Base-by-base conservation (phyloP, 64 coral and sea anemone species). In the Exaiptasia diaphana region DNA sequence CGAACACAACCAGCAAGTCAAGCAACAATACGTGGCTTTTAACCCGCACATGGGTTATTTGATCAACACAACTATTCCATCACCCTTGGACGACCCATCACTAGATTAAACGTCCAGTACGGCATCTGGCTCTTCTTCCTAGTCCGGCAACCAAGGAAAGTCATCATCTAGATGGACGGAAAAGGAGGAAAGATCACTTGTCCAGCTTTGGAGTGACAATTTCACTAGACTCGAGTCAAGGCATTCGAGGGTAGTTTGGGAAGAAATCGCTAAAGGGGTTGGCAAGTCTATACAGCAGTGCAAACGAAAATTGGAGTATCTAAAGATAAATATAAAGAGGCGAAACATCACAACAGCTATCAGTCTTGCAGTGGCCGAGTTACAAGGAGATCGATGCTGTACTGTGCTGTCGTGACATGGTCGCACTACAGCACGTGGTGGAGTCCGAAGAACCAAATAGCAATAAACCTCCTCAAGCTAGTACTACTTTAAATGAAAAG, bases 371-470 rank as follows among this genome's bases (percentile, higher is more conserved):
- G 42, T 5, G 20, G 77, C 71, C 42, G 41, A 64, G 50, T 38
- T 77, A 77, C 36, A 30, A 87, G 4, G 61, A 87, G 34, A 77
- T 87, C 1, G 61, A 69, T 14, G 41, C 73, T 4, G 22, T 87
- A 27, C 59, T 87, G 2, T 58, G 83, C 22, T 87, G 84, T 40
- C 20, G 61, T 40, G 84, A 87, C 55, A 67, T 58, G 10, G 57
- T 87, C 22, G 78, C 84, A 15, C 73, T 87, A 24, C 60, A 67
- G 42, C 42, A 68, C 60, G 25, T 78, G 18, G 34, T 28, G 49
- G 61, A 87, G 33, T 40, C 58, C 7, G 3, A 5, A 61, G 57
- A 27, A 30, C 3, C 15, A 15, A 64, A 33, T 34, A 29, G 24
- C 43, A 46, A 15, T 15, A 46, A 46, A 46, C n/a, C n/a, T n/a